Conservation (phyloP, 1,140 invertebrate genomes). For the Trachymyrmex cornetzi region DNA sequence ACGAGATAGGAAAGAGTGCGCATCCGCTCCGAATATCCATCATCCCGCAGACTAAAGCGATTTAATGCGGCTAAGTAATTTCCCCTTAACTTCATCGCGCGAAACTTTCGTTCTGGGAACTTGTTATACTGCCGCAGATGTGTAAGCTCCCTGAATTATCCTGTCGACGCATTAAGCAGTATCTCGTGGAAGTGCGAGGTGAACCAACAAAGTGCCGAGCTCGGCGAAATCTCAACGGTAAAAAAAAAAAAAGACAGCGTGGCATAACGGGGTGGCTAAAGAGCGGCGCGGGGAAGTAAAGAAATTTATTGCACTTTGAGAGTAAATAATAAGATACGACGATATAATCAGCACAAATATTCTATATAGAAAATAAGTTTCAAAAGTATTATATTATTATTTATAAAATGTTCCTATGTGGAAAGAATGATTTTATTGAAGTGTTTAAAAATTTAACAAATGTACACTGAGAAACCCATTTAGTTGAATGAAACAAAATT, state of each 20-base stretch:
- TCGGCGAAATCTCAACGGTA: slow-evolving; percentile 44
- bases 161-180: slow-evolving; percentile 63
- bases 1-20: slow-evolving; percentile 48
- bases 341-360: neutral
- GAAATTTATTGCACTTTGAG: slow-evolving; percentile 38
- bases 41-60: slow-evolving; percentile 54
- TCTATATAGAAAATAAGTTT: neutral
- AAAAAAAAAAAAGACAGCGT: slow-evolving; percentile 13
- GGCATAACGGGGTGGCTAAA: neutral
- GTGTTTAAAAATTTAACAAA: no score
- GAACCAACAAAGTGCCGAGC: slow-evolving; percentile 54
- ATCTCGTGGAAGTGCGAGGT: slow-evolving; percentile 44
- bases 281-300: neutral
- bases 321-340: neutral
- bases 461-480: no score
- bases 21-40: slow-evolving; percentile 46
- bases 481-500: no score
- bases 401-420: neutral
- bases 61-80: slow-evolving; percentile 65
- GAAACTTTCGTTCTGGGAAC: slow-evolving; percentile 57
- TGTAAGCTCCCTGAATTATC: slow-evolving; percentile 61
- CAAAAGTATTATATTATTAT: neutral
- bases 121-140: slow-evolving; percentile 57
- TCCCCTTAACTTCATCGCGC: slow-evolving; percentile 61
- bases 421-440: no score